Base-by-base conservation (phyloP, 2,888 invertebrate genomes). In the Tribolium freemani region DNA sequence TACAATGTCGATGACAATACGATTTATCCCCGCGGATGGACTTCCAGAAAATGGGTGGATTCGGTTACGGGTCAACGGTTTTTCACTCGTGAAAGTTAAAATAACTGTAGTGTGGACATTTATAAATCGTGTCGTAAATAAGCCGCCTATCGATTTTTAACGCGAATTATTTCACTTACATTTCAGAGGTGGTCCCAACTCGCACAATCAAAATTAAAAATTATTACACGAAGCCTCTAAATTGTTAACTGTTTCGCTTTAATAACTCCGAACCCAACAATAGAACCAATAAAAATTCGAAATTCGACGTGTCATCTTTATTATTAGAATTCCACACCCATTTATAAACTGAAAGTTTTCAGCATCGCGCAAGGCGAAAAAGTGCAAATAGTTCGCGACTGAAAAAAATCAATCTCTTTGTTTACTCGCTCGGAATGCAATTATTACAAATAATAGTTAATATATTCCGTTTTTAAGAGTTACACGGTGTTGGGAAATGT, bases 71-170 rank as follows among this genome's bases (percentile, higher is more conserved):
- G 64, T 64, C 64, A 64, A 64, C 54, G 54, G 13, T 63, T 63
- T 61, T 63, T 61, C 61, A 50, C 50, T 50, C 26, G 26, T 26
- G 26, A 26, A 26, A 26, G 26, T 26, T 63, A 63, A 63, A 63
- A 51, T 63, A 63, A 63, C 63, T 51, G 63, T 63, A 51, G 53
- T 63, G 63, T 51, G 63, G 63, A 63, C 63, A 63, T 63, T 63
- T 51, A 63, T 21, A 63, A 63, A 63, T 63, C 38, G 38, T 51
- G 63, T 51, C 63, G 51, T 63, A 63, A 63, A 63, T 63, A 51
- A 53, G 51, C 44, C 51, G 44, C 38, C 51, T 21, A 31, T 63
- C 63, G 63, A 63, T 63, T 50, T 63, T 51, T 51, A 11, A 63
- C n/a, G 20, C 63, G 44, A 63, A 61, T 60, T 10, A 60, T 50